These are phyloP conservation scores for Beroe forskalii DNA, from an alignment of 37 sponge, comb jelly and placozoan species.

Conservation along the genomic window DNA sequence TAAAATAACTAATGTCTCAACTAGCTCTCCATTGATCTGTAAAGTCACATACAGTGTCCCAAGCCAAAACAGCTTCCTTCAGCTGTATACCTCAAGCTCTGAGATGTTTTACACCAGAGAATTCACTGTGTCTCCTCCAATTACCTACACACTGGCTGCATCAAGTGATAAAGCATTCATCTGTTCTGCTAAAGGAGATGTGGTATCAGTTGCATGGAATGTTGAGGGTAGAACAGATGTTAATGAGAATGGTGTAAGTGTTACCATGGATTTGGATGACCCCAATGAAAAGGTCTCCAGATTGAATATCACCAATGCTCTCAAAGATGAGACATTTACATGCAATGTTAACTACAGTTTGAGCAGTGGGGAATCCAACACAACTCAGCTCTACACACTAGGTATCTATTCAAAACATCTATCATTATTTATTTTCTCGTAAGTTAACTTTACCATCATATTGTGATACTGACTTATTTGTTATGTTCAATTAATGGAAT, in stretches of 20 bases:
- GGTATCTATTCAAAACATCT: too few relatives aligned
- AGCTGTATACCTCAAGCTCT: background rate
- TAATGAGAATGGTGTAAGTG: background rate
- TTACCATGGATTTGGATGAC: background rate
- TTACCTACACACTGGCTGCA: background rate
- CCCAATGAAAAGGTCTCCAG: background rate
- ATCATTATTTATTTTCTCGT: too few relatives aligned
- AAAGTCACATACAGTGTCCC: slow-evolving; percentile 14
- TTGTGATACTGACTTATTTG: too few relatives aligned
- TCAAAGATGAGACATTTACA: background rate
- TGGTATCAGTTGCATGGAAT: background rate
- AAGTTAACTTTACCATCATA: too few relatives aligned
- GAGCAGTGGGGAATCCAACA: background rate
- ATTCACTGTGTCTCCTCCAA: background rate
- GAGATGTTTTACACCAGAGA: background rate
- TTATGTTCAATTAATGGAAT: too few relatives aligned
- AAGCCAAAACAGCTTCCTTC: background rate
- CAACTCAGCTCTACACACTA: background rate
- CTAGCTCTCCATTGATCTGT: background rate
- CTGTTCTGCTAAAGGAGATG: background rate
- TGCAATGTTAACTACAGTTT: background rate
- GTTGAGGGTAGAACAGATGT: background rate
- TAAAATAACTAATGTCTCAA: background rate
- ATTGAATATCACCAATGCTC: background rate
- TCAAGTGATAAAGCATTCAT: background rate